Percentiles rank a stretch among this genome's conserved stretches.
Evolutionary conservation across 2,888 invertebrate species (phyloP).

Genomic region (Aporophyla lueneburgensis): DNA sequence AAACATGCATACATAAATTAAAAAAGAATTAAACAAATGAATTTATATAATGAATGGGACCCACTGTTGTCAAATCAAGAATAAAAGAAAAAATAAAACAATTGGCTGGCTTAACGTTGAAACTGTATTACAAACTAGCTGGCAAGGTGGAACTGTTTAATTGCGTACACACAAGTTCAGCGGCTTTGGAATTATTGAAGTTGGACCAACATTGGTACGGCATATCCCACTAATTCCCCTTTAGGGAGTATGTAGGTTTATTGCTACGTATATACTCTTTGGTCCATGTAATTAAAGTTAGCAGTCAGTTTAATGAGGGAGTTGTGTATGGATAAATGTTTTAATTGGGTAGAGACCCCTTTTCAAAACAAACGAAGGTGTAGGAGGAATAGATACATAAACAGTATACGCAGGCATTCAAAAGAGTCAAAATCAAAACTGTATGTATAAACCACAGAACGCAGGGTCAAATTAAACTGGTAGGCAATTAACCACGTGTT

Average conservation of each 20-base stretch:
- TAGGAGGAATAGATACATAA: neutral
- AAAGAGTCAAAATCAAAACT: neutral
- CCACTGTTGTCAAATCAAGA: no score
- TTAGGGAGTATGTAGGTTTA: conserved; percentile 27
- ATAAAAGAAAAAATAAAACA: no score
- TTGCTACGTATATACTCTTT: conserved; percentile 26
- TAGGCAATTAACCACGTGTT: no score
- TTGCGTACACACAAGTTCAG: conserved; percentile 47
- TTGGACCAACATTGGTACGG: conserved; percentile 30
- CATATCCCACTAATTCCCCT: conserved; percentile 41
- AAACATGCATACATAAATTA: no score
- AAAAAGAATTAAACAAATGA: no score
- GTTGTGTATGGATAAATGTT: neutral
- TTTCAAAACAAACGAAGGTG: neutral
- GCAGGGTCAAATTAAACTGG: no score
- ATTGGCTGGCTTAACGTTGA: conserved; percentile 13
- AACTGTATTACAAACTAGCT: conserved; percentile 45
- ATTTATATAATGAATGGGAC: no score
- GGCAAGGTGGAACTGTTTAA: conserved; percentile 43
- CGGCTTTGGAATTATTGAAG: conserved; percentile 47
- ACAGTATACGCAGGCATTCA: neutral
- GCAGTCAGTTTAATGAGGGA: conserved; percentile 30
- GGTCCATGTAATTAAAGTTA: conserved; percentile 13
- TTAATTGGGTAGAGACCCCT: conserved; percentile 8
- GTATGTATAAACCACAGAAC: no score